Conservation (phyloP, 2,113 vertebrate species). For the Albula goreensis region DNA sequence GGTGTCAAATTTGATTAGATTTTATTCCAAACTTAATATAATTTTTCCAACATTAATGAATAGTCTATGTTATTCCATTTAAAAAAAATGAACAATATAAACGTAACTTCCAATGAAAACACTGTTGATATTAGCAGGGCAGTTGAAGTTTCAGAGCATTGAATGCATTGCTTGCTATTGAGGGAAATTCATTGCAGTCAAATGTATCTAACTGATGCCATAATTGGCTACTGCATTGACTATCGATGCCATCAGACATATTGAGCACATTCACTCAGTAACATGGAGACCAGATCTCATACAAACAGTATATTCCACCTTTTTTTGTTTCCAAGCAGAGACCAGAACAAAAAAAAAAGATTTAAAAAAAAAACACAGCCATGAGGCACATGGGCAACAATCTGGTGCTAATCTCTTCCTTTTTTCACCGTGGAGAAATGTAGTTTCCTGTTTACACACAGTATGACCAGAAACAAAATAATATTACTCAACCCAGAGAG, state of each 20-base stretch:
- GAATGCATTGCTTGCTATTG: not conserved
- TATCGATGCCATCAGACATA: not conserved
- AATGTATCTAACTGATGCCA: not conserved
- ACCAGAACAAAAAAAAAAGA: not conserved
- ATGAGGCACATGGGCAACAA: conserved; percentile 28
- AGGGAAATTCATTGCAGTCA: not conserved
- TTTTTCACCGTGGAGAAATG: conserved; percentile 29
- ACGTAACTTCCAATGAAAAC: not conserved
- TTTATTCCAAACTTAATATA: not conserved
- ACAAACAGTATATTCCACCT: not conserved
- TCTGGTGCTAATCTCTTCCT: conserved; percentile 40
- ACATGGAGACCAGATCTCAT: not conserved
- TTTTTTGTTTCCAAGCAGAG: not conserved
- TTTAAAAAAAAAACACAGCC: not conserved
- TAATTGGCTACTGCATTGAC: not conserved
- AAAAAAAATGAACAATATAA: too few species aligned
- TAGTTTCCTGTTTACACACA: conserved; percentile 30
- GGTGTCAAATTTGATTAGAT: not conserved
- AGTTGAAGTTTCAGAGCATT: not conserved
- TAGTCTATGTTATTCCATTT: not conserved
- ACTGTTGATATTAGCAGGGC: not conserved
- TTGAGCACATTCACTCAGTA: not conserved
- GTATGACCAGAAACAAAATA: conserved; percentile 19
- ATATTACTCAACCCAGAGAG: conserved; percentile 15
- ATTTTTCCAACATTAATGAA: not conserved